Evolutionary conservation across 2,888 invertebrate species (phyloP).

Genomic region (Eupithecia inturbata): DNA sequence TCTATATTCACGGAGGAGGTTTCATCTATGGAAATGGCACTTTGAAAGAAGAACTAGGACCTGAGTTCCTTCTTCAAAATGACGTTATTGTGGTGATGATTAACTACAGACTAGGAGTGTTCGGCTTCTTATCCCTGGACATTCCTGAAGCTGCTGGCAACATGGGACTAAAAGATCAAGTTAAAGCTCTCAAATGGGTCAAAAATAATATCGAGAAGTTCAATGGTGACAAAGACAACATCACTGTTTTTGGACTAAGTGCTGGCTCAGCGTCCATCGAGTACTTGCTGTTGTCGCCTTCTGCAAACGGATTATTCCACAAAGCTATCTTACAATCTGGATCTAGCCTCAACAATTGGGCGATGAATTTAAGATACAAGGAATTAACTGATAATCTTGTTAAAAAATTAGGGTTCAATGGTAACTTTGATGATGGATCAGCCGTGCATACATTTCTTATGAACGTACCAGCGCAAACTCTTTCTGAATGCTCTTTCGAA

Average conservation of each 20-base stretch:
- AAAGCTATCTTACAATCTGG: slow-evolving; percentile 67
- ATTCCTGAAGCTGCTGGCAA: slow-evolving; percentile 65
- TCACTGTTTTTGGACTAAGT: slow-evolving; percentile 64
- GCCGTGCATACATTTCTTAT: slow-evolving; percentile 9
- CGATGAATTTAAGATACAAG: slow-evolving; percentile 48
- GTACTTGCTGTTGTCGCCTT: slow-evolving; percentile 59
- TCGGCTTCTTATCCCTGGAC: slow-evolving; percentile 68
- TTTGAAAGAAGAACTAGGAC: slow-evolving; percentile 50
- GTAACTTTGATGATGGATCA: slow-evolving; percentile 46
- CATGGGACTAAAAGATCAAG: slow-evolving; percentile 71
- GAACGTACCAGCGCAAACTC: neutral
- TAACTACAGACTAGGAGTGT: slow-evolving; percentile 69
- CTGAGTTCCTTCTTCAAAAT: slow-evolving; percentile 66
- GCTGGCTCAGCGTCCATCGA: slow-evolving; percentile 64
- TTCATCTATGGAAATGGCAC: slow-evolving; percentile 64
- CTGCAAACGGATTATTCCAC: slow-evolving; percentile 61
- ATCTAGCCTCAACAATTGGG: slow-evolving; percentile 62
- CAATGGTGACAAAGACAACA: slow-evolving; percentile 62
- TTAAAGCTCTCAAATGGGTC: slow-evolving; percentile 66
- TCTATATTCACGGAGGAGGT: slow-evolving; percentile 72
- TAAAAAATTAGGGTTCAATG: slow-evolving; percentile 52
- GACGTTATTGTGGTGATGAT: slow-evolving; percentile 67
- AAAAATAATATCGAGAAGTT: slow-evolving; percentile 62
- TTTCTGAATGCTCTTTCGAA: neutral
- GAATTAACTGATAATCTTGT: slow-evolving; percentile 50